phyloP scores from a whole-genome alignment of 2,113 vertebrate genomes.

The Eptesicus fuscus region DNA sequence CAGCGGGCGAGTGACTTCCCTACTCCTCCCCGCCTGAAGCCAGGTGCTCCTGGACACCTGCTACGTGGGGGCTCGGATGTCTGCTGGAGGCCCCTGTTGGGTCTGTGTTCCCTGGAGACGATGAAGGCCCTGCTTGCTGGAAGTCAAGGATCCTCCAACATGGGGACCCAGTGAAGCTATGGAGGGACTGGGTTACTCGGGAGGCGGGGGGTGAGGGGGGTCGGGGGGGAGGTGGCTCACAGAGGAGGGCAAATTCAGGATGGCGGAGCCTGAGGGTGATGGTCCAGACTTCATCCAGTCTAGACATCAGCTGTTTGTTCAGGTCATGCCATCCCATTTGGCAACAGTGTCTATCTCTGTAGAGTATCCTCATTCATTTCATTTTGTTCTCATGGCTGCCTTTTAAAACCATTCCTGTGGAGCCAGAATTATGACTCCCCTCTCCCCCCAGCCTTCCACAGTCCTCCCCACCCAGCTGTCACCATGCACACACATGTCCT shows the following conservation, averaged over 20 bases:
- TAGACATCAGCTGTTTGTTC: background rate
- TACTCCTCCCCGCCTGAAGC: background rate
- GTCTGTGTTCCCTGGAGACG: background rate
- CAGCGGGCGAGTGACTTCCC: background rate
- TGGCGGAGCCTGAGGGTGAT: background rate
- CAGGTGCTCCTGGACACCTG: background rate
- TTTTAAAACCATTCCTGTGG: background rate
- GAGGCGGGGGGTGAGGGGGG: fast-evolving
- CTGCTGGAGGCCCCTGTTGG: background rate
- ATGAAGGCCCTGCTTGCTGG: background rate
- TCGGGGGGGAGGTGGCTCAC: no score
- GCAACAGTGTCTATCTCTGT: background rate
- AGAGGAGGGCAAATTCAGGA: background rate
- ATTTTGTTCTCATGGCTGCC: background rate
- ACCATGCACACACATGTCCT: fast-evolving
- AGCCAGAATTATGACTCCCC: background rate
- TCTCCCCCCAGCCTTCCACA: background rate
- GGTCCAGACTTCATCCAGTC: background rate
- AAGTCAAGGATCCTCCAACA: background rate
- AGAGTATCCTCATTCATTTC: background rate
- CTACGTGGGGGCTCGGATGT: background rate
- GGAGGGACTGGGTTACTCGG: background rate
- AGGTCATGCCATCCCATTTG: background rate
- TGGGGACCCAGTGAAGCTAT: background rate
- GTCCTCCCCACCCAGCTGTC: background rate